Evolutionary conservation across 2,888 invertebrate genomes (phyloP).

Genomic region (Clitarchus hookeri): DNA sequence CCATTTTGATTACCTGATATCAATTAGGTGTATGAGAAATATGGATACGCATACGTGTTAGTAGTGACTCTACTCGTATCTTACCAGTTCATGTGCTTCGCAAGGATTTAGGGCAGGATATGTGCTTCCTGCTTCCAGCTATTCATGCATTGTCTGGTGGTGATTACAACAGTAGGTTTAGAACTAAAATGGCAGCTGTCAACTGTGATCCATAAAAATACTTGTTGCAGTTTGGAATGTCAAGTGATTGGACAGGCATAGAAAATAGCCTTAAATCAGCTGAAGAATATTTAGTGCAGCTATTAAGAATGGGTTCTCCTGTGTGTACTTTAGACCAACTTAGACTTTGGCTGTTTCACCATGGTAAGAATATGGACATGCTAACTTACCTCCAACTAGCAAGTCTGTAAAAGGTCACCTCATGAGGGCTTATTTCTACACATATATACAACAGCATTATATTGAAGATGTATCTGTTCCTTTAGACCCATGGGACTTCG

Average conservation of each 20-base stretch:
- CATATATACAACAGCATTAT: neutral
- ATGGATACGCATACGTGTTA: too few species aligned
- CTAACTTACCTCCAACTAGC: neutral
- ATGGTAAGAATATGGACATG: constrained; percentile 9
- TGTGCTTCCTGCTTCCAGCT: neutral
- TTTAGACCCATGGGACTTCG: too few species aligned
- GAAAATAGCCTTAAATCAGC: neutral
- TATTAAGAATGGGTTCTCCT: too few species aligned
- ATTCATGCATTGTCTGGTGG: constrained; percentile 18
- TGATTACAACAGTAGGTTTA: neutral
- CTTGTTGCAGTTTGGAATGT: too few species aligned
- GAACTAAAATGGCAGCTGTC: neutral
- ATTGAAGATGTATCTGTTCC: neutral
- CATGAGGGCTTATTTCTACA: neutral
- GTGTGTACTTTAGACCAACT: constrained; percentile 17
- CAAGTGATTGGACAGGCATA: neutral
- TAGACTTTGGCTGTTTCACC: constrained; percentile 2
- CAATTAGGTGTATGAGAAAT: neutral
- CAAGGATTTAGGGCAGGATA: constrained; percentile 16
- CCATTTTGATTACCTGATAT: neutral
- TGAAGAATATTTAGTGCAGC: constrained; percentile 15
- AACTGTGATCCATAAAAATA: neutral
- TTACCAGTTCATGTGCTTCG: neutral
- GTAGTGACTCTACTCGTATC: constrained; percentile 17
- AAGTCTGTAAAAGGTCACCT: neutral